These are phyloP conservation scores for Philopotamus ludificatus DNA, from an alignment of 1,140 invertebrate species.

Conservation along the genomic window DNA sequence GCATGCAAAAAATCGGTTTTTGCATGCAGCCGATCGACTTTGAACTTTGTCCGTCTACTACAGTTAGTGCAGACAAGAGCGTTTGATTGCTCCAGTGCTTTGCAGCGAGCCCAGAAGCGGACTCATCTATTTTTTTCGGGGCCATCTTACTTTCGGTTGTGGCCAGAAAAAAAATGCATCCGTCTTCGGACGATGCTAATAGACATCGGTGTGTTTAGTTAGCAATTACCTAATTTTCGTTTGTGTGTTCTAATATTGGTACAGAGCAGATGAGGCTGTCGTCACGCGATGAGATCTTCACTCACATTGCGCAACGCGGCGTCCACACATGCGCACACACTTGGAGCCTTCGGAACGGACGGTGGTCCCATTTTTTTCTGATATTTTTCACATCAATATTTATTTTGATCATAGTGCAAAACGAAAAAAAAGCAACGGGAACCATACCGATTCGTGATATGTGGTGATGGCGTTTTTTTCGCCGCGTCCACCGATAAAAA, in stretches of 20 bases:
- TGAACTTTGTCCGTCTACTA: background rate
- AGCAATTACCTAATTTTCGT: slow-evolving; percentile 30
- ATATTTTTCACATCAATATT: background rate
- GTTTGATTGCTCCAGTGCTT: background rate
- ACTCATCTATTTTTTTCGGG: background rate
- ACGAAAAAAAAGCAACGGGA: background rate
- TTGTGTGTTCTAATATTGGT: slow-evolving; percentile 32
- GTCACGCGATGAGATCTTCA: slow-evolving; percentile 26
- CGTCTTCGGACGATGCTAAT: slow-evolving; percentile 27
- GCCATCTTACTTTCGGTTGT: too few species aligned
- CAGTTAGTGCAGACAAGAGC: background rate
- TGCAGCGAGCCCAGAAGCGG: background rate
- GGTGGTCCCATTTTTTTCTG: slow-evolving; percentile 1
- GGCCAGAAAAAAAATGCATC: slow-evolving; percentile 22
- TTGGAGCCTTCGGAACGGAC: background rate
- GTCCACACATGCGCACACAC: background rate
- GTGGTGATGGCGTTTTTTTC: too few species aligned
- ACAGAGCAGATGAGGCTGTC: slow-evolving; percentile 27
- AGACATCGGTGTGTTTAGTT: slow-evolving; percentile 27
- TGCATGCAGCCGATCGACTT: too few species aligned
- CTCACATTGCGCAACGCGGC: slow-evolving; percentile 11
- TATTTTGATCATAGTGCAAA: background rate
- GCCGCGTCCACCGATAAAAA: too few species aligned
- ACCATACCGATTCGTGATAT: background rate
- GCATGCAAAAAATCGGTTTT: too few species aligned